Conservation (phyloP, 2,113 vertebrate genomes). For the Antechinus flavipes region DNA sequence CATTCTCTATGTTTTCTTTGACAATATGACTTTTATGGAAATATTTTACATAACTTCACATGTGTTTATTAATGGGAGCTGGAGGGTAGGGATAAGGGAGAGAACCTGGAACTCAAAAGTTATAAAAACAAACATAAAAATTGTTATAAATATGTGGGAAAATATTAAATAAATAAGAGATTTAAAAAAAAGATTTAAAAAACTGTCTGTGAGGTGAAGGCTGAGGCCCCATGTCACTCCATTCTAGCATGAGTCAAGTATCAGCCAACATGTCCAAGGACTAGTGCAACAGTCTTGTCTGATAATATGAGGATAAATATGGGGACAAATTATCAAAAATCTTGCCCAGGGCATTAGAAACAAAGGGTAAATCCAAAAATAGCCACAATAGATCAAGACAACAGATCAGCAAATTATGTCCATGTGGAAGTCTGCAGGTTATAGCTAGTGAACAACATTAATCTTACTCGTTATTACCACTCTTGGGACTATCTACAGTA, state of each 20-base stretch:
- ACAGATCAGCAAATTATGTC: neutral
- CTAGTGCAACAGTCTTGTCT: neutral
- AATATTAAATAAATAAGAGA: too few species aligned
- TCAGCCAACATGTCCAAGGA: neutral
- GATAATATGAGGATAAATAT: neutral
- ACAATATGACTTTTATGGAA: too few species aligned
- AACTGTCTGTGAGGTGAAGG: neutral
- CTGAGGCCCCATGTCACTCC: neutral
- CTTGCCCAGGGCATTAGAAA: neutral
- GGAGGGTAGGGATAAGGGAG: too few species aligned
- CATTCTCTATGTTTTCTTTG: too few species aligned
- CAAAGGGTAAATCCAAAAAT: neutral
- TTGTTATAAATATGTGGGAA: too few species aligned
- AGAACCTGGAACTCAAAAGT: too few species aligned
- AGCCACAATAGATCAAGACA: neutral
- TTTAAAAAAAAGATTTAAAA: neutral
- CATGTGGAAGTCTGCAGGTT: neutral
- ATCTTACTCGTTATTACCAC: neutral
- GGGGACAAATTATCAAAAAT: neutral
- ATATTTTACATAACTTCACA: too few species aligned
- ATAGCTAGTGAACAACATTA: neutral
- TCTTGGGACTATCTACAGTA: neutral
- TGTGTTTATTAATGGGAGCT: too few species aligned
- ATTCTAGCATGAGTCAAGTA: neutral
- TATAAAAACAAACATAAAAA: too few species aligned